Evolutionary conservation across 2,888 invertebrate genomes (phyloP).

Genomic region (Odontocolon sp.): DNA sequence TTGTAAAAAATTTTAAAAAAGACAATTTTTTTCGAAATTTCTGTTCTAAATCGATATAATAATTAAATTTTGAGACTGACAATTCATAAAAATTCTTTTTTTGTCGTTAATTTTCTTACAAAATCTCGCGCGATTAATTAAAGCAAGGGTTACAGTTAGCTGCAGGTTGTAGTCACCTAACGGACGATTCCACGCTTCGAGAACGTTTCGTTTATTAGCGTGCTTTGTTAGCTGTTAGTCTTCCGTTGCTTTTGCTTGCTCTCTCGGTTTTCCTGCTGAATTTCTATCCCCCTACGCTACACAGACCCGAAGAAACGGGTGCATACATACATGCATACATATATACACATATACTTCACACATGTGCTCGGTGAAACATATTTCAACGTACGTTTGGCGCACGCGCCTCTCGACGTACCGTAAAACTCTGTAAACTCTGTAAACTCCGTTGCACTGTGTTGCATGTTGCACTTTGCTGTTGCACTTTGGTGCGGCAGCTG

Average conservation of each 20-base stretch:
- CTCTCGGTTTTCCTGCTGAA: not conserved
- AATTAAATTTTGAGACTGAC: too few species aligned
- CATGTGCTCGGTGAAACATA: not conserved
- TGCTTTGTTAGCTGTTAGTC: not conserved
- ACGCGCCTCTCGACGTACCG: slow-evolving; percentile 11
- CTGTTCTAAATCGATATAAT: too few species aligned
- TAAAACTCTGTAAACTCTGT: slow-evolving; percentile 21
- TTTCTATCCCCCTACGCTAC: not conserved
- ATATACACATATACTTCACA: not conserved
- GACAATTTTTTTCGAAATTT: too few species aligned
- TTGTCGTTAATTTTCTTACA: too few species aligned
- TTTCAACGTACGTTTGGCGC: not conserved
- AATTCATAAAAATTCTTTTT: too few species aligned
- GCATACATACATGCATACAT: not conserved
- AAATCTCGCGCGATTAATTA: slow-evolving; percentile 48
- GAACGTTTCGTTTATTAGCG: slow-evolving; percentile 58
- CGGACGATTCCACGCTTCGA: slow-evolving; percentile 60
- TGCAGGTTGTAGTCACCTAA: slow-evolving; percentile 56
- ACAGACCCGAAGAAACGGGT: not conserved
- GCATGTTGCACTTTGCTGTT: slow-evolving; percentile 52
- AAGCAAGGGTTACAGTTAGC: slow-evolving; percentile 57
- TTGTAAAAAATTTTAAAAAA: too few species aligned
- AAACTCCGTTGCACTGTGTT: slow-evolving; percentile 37
- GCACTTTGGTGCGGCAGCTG: slow-evolving; percentile 56
- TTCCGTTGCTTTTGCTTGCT: not conserved